Percentiles rank a stretch among this genome's conserved stretches.
Evolutionary conservation across 35 echinoderm and acorn worm species (phyloP).

Genomic region (Amphiura filiformis): DNA sequence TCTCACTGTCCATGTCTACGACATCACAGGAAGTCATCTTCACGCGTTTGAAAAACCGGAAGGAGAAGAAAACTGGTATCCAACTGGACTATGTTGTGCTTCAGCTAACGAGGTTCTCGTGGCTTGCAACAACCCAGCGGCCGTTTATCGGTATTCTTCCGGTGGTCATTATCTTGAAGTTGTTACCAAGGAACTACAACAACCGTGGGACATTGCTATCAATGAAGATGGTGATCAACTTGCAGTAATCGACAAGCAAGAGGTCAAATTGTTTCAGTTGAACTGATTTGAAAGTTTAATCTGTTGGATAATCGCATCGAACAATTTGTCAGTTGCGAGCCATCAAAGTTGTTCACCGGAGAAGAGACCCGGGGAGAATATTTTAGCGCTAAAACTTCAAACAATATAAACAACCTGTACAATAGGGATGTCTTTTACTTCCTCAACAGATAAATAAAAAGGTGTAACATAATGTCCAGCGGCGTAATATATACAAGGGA

Average conservation of each 20-base stretch:
- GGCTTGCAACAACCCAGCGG: background rate
- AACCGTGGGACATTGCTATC: background rate
- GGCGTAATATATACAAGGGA: no score
- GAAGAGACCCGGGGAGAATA: no score
- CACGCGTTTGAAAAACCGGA: background rate
- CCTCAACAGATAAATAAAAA: no score
- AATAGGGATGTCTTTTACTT: no score
- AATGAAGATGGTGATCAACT: background rate
- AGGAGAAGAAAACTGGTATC: background rate
- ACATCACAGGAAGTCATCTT: background rate
- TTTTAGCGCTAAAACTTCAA: no score
- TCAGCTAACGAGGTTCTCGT: background rate
- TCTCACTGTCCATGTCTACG: background rate
- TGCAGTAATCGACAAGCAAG: background rate
- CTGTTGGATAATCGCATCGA: no score
- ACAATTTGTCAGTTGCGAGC: no score
- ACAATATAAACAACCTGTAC: no score
- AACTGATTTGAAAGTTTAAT: no score
- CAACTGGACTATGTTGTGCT: background rate
- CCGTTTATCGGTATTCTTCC: background rate
- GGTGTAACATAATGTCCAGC: no score
- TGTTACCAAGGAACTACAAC: background rate
- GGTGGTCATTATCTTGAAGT: background rate
- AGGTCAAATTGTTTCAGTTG: no score
- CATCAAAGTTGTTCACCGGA: no score